Evolutionary conservation across 2,888 invertebrate genomes (phyloP), one percentile per base, ranked within the genome.

Genomic region (Coleophora flavipennella): DNA sequence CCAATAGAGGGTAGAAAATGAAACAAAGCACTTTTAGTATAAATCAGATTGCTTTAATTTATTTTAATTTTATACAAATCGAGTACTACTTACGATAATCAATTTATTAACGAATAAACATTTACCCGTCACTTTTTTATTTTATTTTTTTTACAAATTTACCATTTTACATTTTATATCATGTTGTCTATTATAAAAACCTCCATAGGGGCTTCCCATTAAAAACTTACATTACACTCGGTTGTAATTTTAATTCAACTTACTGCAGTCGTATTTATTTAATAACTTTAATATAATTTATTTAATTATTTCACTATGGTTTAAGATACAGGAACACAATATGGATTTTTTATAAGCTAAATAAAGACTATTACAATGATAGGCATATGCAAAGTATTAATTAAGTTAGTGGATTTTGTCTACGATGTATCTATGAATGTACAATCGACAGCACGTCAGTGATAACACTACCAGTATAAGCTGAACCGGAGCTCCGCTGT

Each of bases 11-110:
- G 6, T 20, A 6, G 3, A 20, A 20, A 20, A 20, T 20, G 6
- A 20, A 20, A 20, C 20, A 20, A 20, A 20, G 3, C 20, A 20
- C 20, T 20, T 20, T 20, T 20, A 79, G 73, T 84, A 85, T 81
- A 85, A 85, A 85, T 81, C 80, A 81, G 84, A 85, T 85, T 77
- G 83, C 78, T 85, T 85, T 85, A 85, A 79, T 85, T 81, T 83
- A 75, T 68, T 72, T 74, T 75, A 83, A 62, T 85, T 84, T 85
- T 85, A 84, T 85, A 85, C 84, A 85, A 85, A 85, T 83, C 78
- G 83, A 85, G 73, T 80, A 71, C 85, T 85, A 85, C 84, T 83
- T 80, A 78, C 74, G 77, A 71, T 83, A 85, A 73, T 79, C 72
- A 79, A 81, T 85, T 71, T 80, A n/a, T n/a, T n/a, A 79, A 81